Evolutionary conservation across 2,113 vertebrate species (phyloP).

Genomic region (Gallinago media): DNA sequence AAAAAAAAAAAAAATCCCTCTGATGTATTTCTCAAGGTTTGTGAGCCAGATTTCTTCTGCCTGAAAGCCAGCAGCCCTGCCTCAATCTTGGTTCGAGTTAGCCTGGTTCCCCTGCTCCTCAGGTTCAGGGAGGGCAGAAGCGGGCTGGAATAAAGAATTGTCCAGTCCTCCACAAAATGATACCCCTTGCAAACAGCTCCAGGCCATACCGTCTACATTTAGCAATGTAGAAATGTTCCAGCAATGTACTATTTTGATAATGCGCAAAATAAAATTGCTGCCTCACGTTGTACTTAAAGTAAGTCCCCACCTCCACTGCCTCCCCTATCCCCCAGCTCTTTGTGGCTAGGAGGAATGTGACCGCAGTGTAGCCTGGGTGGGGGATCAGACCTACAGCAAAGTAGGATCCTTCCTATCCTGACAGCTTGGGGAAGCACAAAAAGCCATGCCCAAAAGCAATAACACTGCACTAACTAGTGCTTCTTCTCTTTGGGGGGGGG

Average conservation of each 20-base stretch:
- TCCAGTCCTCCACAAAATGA: neutral
- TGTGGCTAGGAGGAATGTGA: constrained; percentile 3
- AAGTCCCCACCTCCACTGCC: neutral
- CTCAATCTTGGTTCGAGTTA: neutral
- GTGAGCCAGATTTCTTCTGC: neutral
- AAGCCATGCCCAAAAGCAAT: neutral
- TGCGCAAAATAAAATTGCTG: neutral
- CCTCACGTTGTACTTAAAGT: neutral
- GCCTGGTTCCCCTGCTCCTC: neutral
- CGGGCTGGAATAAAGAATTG: neutral
- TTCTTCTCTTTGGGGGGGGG: neutral
- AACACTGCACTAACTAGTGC: neutral
- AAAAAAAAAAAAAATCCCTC: neutral
- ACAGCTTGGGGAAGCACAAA: neutral
- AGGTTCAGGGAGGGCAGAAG: neutral
- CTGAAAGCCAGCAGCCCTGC: neutral
- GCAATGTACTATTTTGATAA: neutral
- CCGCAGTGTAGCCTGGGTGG: neutral
- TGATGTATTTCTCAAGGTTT: constrained; percentile 5
- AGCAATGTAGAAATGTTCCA: neutral
- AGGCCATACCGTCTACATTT: neutral
- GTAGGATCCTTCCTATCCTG: neutral
- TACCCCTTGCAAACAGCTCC: neutral
- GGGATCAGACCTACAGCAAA: constrained; percentile 39
- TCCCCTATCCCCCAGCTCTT: neutral